These are phyloP conservation scores for Rhinoptilus africanus DNA, from an alignment of 2,113 vertebrate genomes.

Conservation along the genomic window DNA sequence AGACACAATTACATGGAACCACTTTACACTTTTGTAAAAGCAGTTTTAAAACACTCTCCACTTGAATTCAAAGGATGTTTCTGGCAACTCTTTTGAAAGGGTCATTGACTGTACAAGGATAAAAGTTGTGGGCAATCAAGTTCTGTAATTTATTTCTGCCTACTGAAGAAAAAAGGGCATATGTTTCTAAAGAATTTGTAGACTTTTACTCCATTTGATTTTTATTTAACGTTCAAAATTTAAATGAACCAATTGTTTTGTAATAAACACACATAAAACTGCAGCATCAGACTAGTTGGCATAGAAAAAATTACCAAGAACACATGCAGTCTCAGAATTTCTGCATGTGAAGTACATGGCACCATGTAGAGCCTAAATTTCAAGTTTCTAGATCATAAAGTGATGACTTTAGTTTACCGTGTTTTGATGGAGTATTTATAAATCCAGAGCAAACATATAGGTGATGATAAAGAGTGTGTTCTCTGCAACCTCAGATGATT, in stretches of 20 bases:
- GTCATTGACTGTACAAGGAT: constrained; percentile 25
- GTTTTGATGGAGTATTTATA: not conserved
- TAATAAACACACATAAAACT: not conserved
- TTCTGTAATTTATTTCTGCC: constrained; percentile 16
- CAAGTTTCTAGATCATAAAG: not conserved
- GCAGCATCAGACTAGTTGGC: not conserved
- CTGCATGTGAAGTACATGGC: not conserved
- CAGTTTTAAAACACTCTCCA: not conserved
- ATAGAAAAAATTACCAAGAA: not conserved
- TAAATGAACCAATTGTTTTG: not conserved
- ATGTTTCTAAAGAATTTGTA: not conserved
- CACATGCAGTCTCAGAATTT: not conserved
- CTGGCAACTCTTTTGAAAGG: constrained; percentile 11
- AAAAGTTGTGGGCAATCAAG: constrained; percentile 11
- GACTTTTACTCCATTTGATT: not conserved
- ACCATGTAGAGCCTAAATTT: not conserved
- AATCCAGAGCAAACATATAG: not conserved
- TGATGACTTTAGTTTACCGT: not conserved
- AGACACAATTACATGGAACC: not conserved
- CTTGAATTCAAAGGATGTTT: constrained; percentile 1
- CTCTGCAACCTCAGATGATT: not conserved
- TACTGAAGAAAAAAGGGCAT: not conserved
- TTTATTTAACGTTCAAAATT: not conserved
- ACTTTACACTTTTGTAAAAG: not conserved
- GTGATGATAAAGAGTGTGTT: not conserved